These are phyloP conservation scores for Tipula unca DNA, from an alignment of 2,888 invertebrate genomes.

Conservation along the genomic window DNA sequence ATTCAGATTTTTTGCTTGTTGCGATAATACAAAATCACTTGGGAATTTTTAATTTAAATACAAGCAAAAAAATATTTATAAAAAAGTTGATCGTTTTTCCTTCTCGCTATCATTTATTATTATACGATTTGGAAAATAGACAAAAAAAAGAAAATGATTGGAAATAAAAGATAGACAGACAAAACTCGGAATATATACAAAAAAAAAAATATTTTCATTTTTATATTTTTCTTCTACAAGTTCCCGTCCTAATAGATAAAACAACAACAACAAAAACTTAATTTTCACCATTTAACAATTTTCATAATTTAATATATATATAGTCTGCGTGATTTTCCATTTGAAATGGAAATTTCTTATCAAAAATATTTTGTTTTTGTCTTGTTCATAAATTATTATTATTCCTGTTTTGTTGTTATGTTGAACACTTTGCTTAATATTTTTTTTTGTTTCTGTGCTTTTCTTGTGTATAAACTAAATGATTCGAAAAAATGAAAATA, in stretches of 20 bases:
- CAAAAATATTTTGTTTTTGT: not conserved
- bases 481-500: not conserved
- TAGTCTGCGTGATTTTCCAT: not conserved
- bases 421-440: not conserved
- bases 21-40: not conserved
- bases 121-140: not conserved
- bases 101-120: not conserved
- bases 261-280: not conserved
- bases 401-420: not conserved
- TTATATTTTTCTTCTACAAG: not conserved
- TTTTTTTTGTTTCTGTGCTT: not conserved
- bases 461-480: not conserved
- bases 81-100: not conserved
- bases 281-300: not conserved
- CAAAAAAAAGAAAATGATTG: not conserved
- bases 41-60: constrained; percentile 14
- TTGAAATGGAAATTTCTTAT: not conserved
- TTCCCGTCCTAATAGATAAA: not conserved
- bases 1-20: not conserved
- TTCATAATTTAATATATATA: not conserved
- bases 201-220: not conserved
- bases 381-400: not conserved
- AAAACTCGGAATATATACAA: not conserved
- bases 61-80: not conserved
- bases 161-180: not conserved